Evolutionary conservation across 2,888 invertebrate genomes (phyloP).

Genomic region (Hyppa rectilinea): DNA sequence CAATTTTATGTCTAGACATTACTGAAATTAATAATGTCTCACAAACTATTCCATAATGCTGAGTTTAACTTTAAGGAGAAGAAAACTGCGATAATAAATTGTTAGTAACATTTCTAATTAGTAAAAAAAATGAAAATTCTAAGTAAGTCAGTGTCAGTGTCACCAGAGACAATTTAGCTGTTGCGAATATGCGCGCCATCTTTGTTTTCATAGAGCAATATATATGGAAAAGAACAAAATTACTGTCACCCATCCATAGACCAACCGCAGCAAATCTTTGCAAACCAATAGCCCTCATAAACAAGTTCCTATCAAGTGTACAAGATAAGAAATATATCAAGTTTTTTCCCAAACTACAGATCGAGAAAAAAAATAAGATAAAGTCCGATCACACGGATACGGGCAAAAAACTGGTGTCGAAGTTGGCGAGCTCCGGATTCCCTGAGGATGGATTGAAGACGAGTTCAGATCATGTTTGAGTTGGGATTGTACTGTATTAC

Average conservation of each 20-base stretch:
- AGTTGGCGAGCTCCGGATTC: slow-evolving; percentile 42
- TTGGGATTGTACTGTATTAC: slow-evolving; percentile 8
- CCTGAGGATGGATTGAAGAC: slow-evolving; percentile 30
- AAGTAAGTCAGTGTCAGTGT: background rate
- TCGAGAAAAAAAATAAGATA: slow-evolving; percentile 36
- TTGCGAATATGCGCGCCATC: background rate
- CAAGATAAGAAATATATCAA: slow-evolving; percentile 61
- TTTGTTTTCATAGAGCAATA: background rate
- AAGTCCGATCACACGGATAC: slow-evolving; percentile 47
- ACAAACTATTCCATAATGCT: background rate
- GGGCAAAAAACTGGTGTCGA: slow-evolving; percentile 46
- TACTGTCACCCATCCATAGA: background rate
- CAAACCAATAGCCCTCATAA: background rate
- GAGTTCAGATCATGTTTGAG: slow-evolving; percentile 37
- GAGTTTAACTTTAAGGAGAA: slow-evolving; percentile 23
- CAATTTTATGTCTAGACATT: background rate
- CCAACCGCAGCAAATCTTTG: background rate
- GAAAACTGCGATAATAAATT: slow-evolving; percentile 12
- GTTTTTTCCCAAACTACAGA: slow-evolving; percentile 31
- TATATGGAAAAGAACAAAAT: background rate
- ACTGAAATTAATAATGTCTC: background rate
- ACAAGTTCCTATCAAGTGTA: slow-evolving; percentile 24
- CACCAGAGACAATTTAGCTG: background rate
- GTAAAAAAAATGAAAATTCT: slow-evolving; percentile 16
- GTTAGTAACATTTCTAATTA: slow-evolving; percentile 38